Evolutionary conservation across 2,888 invertebrate species (phyloP).

Genomic region (Cinara cedri): DNA sequence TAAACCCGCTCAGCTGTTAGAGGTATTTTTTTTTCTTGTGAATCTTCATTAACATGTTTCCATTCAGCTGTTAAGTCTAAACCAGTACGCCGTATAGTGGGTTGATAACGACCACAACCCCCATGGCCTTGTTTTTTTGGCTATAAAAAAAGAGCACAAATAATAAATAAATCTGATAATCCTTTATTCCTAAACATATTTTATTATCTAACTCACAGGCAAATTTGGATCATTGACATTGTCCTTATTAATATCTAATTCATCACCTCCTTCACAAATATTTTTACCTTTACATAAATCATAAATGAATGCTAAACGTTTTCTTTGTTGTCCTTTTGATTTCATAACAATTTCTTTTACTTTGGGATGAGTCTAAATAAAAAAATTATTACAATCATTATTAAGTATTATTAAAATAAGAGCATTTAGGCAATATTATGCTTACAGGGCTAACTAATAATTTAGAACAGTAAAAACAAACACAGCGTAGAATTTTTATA

Average conservation of each 20-base stretch:
- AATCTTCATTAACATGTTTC: conserved; percentile 98
- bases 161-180: background rate
- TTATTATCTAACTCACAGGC: conserved; percentile 58
- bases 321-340: conserved; percentile 94
- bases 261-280: conserved; percentile 98
- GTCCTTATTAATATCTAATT: conserved; percentile 87
- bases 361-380: conserved; percentile 81
- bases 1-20: conserved; percentile 95
- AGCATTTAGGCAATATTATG: conserved; percentile 60
- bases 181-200: background rate
- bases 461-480: conserved; percentile 98
- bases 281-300: conserved; percentile 98
- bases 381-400: conserved; percentile 35
- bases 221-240: conserved; percentile 61
- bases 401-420: too few relatives aligned
- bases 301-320: conserved; percentile 92
- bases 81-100: conserved; percentile 85
- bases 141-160: conserved; percentile 58
- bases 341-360: conserved; percentile 94
- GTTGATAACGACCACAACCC: conserved; percentile 98
- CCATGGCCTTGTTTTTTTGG: conserved; percentile 78
- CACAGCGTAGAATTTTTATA: conserved; percentile 96
- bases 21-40: conserved; percentile 93
- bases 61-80: conserved; percentile 96
- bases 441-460: conserved; percentile 92